Base-by-base conservation (phyloP, 1,140 invertebrate species). In the Dendrolimus punctatus region DNA sequence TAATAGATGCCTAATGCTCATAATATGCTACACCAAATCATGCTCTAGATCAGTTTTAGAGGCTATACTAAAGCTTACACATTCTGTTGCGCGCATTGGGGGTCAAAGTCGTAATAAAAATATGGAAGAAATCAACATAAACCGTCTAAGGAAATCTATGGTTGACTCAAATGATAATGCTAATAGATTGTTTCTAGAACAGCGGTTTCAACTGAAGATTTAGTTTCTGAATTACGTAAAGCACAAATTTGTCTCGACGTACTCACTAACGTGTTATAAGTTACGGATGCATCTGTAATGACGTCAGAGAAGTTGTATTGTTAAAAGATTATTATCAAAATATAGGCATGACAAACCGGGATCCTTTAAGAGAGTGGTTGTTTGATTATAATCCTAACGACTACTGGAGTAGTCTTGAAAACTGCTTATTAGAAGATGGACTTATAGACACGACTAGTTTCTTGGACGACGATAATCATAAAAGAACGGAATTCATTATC, bases 21-120 rank as follows among this genome's bases (percentile, higher is more conserved):
- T 97, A 7, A 90, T 97, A 23, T 95, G 94, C 68, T 95, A 92
- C 62, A 96, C 95, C 95, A 0, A 97, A 97, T 73, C 94, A 96
- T 79, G 95, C 95, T 1, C 73, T 97, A 4, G 95, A 97, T 87
- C 95, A 97, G 73, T 96, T 97, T 76, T 97, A n/a, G 91, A 95
- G 76, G 93, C 91, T 23, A 88, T 95, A 6, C 67, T 90, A 6
- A 53, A 73, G 9, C 73, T 87, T 4, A 92, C 90, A 3, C 42
- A 85, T 0, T 83, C 89, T 23, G 85, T 96, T 51, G 85, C 94
- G 8, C 88, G 95, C 38, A 89, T 96, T 59, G 95, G 95, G 5
- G 90, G 91, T 5, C 90, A 93, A 76, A 92, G 91, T 2, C 90
- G 91, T 66, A 91, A 88, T 66, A 84, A 91, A 73, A 70, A 61